Evolutionary conservation across 2,888 invertebrate species (phyloP).

Genomic region (Morpho helenor): DNA sequence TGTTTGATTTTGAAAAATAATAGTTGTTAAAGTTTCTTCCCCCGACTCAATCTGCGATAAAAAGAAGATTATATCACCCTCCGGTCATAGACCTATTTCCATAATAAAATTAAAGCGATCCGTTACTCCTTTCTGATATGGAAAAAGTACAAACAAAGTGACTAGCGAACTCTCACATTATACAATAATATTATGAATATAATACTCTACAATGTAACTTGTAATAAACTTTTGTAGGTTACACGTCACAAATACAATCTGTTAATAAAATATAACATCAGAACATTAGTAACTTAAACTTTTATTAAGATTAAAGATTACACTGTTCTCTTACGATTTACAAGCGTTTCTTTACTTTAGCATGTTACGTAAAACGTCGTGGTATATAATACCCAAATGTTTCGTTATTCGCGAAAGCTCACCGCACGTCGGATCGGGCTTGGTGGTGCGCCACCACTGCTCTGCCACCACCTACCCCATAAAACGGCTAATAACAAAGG

Average conservation of each 20-base stretch:
- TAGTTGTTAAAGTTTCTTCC: no score
- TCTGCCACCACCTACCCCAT: slow-evolving; percentile 45
- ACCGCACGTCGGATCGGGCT: slow-evolving; percentile 52
- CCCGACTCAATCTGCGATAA: no score
- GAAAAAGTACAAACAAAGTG: no score
- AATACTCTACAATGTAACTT: background rate
- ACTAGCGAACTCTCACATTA: no score
- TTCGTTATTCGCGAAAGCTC: slow-evolving; percentile 26
- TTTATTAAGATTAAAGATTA: background rate
- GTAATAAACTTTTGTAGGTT: background rate
- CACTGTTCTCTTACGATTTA: background rate
- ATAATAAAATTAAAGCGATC: no score
- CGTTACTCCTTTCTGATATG: no score
- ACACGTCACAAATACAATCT: background rate
- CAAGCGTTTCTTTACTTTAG: background rate
- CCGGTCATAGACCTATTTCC: no score
- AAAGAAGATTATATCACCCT: no score
- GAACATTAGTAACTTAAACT: background rate
- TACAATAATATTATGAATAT: no score
- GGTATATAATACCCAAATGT: slow-evolving; percentile 5
- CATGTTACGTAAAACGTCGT: slow-evolving; percentile 4
- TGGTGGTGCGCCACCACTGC: slow-evolving; percentile 65
- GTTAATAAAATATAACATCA: background rate
- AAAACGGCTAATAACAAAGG: slow-evolving; percentile 33
- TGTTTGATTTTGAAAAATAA: no score